Evolutionary conservation across 2,797 vertebrate genomes (phyloP).

Genomic region (Rhynchotus rufescens): DNA sequence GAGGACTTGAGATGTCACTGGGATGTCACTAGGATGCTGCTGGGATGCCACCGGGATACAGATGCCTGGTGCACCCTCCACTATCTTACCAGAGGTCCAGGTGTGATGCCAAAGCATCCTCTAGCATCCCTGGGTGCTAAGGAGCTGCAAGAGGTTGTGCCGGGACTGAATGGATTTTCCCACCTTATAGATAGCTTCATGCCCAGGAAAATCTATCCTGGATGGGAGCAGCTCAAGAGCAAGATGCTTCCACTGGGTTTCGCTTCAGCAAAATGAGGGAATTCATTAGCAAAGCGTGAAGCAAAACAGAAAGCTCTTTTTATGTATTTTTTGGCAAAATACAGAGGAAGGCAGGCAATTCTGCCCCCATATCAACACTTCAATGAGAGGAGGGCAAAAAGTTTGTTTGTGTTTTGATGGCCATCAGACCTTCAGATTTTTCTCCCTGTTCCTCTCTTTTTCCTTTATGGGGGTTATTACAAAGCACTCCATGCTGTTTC

Average conservation of each 20-base stretch:
- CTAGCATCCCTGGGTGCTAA: background rate
- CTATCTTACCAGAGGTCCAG: background rate
- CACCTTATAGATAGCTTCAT: background rate
- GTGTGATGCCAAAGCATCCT: too few species aligned
- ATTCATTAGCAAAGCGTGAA: conserved; percentile 3
- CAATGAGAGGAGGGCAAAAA: conserved; percentile 1
- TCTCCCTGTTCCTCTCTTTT: background rate
- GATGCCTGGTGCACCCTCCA: background rate
- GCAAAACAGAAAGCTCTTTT: conserved; percentile 14
- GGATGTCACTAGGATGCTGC: background rate
- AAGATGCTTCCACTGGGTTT: background rate
- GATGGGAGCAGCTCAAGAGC: background rate
- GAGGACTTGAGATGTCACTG: background rate
- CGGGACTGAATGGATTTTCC: background rate
- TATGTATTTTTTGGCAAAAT: conserved; percentile 29
- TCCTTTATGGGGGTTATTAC: background rate
- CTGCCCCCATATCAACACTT: conserved; percentile 7
- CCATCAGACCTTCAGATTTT: background rate
- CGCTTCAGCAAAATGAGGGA: background rate
- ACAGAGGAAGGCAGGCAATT: conserved; percentile 27
- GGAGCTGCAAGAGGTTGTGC: background rate
- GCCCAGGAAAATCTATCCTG: background rate
- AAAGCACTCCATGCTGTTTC: background rate
- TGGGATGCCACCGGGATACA: too few species aligned
- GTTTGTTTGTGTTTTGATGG: background rate